Conservation (phyloP, 2,888 invertebrate genomes). For the Blomia tropicalis region DNA sequence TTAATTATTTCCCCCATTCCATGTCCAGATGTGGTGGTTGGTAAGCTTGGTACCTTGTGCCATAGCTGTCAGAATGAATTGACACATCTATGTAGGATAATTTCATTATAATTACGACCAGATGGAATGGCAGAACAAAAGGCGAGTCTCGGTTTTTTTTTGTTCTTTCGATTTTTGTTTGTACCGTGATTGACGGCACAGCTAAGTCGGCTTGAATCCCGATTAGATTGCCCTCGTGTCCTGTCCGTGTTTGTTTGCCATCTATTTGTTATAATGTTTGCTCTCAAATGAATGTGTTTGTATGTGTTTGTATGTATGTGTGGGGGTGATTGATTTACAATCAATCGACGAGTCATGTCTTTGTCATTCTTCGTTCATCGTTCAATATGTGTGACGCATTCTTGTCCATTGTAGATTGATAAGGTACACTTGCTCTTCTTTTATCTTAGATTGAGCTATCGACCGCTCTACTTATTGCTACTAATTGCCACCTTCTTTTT, state of each 20-base stretch:
- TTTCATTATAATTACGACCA: constrained; percentile 8
- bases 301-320: constrained; percentile 3
- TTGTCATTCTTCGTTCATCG: too few relatives aligned
- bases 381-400: too few relatives aligned
- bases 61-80: constrained; percentile 13
- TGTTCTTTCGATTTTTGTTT: too few relatives aligned
- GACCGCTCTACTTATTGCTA: background rate
- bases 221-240: constrained; percentile 6
- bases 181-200: constrained; percentile 1
- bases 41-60: too few relatives aligned
- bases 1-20: background rate
- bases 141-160: too few relatives aligned
- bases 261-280: background rate
- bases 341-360: too few relatives aligned
- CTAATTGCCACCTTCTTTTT: constrained; percentile 11
- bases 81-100: constrained; percentile 7
- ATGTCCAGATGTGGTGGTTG: too few relatives aligned
- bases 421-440: too few relatives aligned
- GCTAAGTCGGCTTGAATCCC: background rate
- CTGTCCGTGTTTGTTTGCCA: background rate
- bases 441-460: too few relatives aligned
- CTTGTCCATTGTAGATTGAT: background rate
- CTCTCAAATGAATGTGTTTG: background rate
- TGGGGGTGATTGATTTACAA: constrained; percentile 4
- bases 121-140: constrained; percentile 14